A percentile compares a stretch with the other conserved stretches of the same genome.
Evolutionary conservation across 1,140 invertebrate species (phyloP).

Genomic region (Hypothenemus hampei): DNA sequence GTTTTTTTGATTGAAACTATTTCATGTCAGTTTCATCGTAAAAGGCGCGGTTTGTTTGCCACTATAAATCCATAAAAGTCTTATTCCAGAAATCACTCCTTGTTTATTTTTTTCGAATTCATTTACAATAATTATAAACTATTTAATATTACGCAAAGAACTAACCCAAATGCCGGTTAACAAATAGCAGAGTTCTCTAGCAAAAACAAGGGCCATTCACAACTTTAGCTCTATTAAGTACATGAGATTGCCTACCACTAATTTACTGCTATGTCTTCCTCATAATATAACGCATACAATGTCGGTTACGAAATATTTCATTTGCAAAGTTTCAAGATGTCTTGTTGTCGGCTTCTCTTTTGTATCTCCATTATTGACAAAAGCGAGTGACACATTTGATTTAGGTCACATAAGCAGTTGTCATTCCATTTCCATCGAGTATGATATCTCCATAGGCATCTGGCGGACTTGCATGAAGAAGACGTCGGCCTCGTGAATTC

Average conservation of each 20-base stretch:
- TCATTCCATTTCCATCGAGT: conserved; percentile 26
- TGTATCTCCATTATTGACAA: not conserved
- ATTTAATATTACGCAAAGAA: no score
- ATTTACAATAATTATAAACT: no score
- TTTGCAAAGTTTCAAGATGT: no score
- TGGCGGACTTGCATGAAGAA: conserved; percentile 30
- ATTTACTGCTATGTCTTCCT: no score
- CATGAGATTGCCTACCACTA: no score
- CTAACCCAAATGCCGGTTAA: no score
- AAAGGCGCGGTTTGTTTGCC: conserved; percentile 6
- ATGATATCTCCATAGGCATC: conserved; percentile 38
- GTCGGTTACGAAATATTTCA: no score
- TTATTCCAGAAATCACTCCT: not conserved
- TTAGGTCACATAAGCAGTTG: conserved; percentile 32
- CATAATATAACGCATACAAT: no score
- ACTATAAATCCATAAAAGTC: conserved; percentile 11
- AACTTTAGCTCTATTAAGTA: no score
- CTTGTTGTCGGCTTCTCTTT: not conserved
- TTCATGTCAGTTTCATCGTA: conserved; percentile 7
- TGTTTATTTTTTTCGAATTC: no score
- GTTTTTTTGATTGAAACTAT: conserved; percentile 17
- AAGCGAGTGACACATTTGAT: conserved; percentile 28
- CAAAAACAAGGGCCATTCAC: no score
- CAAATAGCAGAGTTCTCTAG: no score
- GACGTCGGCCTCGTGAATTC: conserved; percentile 34